These are phyloP conservation scores for Drosophila kambysellisi DNA, from an alignment of 2,888 invertebrate genomes.

Conservation along the genomic window DNA sequence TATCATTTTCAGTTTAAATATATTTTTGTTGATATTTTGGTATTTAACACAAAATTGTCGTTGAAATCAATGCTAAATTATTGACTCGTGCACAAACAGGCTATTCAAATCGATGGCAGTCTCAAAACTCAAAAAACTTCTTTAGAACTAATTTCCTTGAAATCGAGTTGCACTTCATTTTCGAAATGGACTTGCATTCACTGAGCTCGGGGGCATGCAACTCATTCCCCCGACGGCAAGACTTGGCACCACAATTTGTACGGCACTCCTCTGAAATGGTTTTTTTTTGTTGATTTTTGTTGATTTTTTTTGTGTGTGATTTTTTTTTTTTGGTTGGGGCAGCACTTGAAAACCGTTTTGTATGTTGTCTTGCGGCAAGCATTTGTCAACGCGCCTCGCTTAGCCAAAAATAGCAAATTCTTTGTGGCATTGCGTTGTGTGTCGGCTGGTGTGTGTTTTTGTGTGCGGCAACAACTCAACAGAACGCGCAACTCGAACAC, in stretches of 20 bases:
- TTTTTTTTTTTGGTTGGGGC: slow-evolving; percentile 16
- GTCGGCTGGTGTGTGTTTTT: background rate
- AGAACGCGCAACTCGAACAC: slow-evolving; percentile 52
- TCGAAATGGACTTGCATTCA: background rate
- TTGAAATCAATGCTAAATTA: slow-evolving; percentile 10
- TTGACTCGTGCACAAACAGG: slow-evolving; percentile 12
- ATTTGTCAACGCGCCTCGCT: slow-evolving; percentile 61
- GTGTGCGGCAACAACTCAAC: slow-evolving; percentile 7
- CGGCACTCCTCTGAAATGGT: slow-evolving; percentile 21
- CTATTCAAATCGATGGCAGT: slow-evolving; percentile 1
- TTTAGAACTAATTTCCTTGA: slow-evolving; percentile 9
- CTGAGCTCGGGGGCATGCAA: background rate
- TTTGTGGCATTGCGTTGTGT: slow-evolving; percentile 16
- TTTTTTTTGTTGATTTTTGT: too few relatives aligned
- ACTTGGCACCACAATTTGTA: background rate
- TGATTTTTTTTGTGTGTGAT: background rate
- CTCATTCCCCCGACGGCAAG: background rate
- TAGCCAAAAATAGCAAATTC: slow-evolving; percentile 18
- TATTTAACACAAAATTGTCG: slow-evolving; percentile 8
- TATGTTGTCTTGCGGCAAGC: slow-evolving; percentile 49
- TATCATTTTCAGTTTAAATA: slow-evolving; percentile 24
- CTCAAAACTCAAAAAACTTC: background rate
- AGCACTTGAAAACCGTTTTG: slow-evolving; percentile 50
- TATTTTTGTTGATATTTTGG: background rate
- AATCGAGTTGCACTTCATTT: slow-evolving; percentile 12